Evolutionary conservation across 2,797 vertebrate genomes (phyloP).

Genomic region (Glyptemys insculpta): DNA sequence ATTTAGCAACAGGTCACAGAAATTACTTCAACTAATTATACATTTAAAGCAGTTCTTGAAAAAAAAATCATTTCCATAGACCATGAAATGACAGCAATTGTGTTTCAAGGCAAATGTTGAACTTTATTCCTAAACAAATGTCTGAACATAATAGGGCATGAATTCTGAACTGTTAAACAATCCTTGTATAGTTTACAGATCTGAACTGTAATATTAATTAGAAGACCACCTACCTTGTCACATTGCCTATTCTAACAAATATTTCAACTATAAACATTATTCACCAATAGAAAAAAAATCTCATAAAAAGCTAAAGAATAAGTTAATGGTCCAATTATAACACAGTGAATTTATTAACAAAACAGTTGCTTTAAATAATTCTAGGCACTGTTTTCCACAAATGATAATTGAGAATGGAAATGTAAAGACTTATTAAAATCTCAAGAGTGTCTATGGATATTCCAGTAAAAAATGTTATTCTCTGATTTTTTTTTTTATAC

Average conservation of each 20-base stretch:
- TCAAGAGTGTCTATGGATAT: not conserved
- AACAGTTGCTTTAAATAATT: not conserved
- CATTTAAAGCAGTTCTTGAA: conserved; percentile 61
- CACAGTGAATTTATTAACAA: not conserved
- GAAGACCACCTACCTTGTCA: conserved; percentile 69
- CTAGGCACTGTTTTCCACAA: not conserved
- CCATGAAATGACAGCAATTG: conserved; percentile 45
- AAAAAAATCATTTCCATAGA: conserved; percentile 55
- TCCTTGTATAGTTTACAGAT: conserved; percentile 67
- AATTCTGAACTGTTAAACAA: conserved; percentile 72
- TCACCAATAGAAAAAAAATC: not conserved
- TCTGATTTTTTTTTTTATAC: not conserved
- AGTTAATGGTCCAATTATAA: not conserved
- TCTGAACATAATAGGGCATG: conserved; percentile 29
- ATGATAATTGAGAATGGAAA: not conserved
- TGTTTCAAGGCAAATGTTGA: conserved; percentile 67
- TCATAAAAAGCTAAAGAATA: not conserved
- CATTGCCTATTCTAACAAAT: conserved; percentile 60
- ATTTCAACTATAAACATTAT: conserved; percentile 60
- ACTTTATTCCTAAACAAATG: conserved; percentile 73
- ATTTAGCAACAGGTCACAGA: conserved; percentile 65
- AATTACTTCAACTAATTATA: conserved; percentile 59
- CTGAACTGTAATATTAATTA: conserved; percentile 66
- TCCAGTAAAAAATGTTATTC: not conserved
- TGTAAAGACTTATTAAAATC: not conserved